phyloP scores from a whole-genome alignment of 2,888 invertebrate genomes.

The Lasiommata megera region DNA sequence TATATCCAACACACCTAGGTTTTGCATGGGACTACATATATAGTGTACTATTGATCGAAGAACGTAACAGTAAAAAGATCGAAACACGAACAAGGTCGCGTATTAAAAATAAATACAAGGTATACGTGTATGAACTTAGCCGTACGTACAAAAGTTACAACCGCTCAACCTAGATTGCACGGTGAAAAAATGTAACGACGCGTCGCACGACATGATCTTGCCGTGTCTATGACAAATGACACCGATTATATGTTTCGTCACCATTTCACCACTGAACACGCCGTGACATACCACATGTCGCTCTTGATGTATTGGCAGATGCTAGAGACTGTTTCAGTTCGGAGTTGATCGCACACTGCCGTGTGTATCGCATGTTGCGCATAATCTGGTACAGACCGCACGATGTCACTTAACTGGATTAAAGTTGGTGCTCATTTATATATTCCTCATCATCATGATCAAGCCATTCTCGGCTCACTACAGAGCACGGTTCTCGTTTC shows the following conservation, averaged over 20 bases:
- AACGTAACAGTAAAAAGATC: conserved; percentile 9
- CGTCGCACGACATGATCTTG: conserved; percentile 18
- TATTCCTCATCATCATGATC: too few species aligned
- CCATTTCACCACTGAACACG: conserved; percentile 15
- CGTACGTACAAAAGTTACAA: conserved; percentile 38
- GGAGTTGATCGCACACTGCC: neutral
- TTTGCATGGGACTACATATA: too few species aligned
- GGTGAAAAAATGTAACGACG: conserved; percentile 16
- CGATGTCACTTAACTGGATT: too few species aligned
- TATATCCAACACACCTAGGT: too few species aligned
- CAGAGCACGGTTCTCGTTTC: too few species aligned
- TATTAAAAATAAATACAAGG: conserved; percentile 31
- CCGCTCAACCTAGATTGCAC: conserved; percentile 39
- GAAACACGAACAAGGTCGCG: conserved; percentile 9
- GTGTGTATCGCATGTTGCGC: too few species aligned
- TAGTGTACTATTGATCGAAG: neutral
- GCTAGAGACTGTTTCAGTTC: neutral
- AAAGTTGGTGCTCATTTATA: too few species aligned
- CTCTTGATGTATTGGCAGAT: neutral
- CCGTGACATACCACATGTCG: conserved; percentile 16
- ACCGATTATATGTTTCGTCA: conserved; percentile 25
- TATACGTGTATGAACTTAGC: conserved; percentile 35
- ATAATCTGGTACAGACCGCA: too few species aligned
- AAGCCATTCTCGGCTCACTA: too few species aligned
- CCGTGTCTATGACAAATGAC: conserved; percentile 27